Base-by-base conservation (phyloP, 1,140 invertebrate genomes). In the Caenorhabditis inopinata region DNA sequence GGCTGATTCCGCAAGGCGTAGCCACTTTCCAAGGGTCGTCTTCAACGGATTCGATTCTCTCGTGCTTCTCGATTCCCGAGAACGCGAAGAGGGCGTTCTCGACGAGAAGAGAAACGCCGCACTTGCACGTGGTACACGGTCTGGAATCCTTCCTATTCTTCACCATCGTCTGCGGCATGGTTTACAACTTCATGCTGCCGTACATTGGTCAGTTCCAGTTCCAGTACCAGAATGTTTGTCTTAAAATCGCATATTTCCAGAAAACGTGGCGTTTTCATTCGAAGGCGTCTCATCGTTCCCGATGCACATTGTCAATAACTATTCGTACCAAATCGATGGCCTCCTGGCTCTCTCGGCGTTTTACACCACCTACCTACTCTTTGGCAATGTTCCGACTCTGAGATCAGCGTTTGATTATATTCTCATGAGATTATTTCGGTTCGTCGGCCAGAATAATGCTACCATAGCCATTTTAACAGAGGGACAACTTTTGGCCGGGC, bases 171-270 rank as follows among this genome's bases (percentile, higher is more conserved):
- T 25, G 23, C 27, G 79, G 79, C 46, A 78, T 79, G 49, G 82
- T 82, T 14, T 83, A 83, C 76, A 83, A 82, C 32, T 42, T 80
- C 29, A 83, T 83, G 82, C 74, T 81, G 27, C 82, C 82, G 21
- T 83, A 83, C 23, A 83, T 83, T 47, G 77, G 81, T 82, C 3
- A 35, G 7, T 21, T 42, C 14, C 38, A 42, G 16, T 42, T 3
- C 32, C 7, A 14, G 6, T 32, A 12, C 21, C 0, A 48, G 32
- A 23, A 16, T 47, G 18, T 74, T 62, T 9, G 3, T 25, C 25
- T 49, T 16, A 77, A 14, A 14, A 74, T 16, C 18, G 11, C 3
- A 27, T 27, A 16, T n/a, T 42, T 82, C 14, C 74, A 83, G 82
- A 82, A 42, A 83, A 83, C 25, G 80, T 75, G 0, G 82, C 76